Evolutionary conservation across 2,888 invertebrate species (phyloP), one percentile per base, ranked within the genome.

Genomic region (Hedya salicella): DNA sequence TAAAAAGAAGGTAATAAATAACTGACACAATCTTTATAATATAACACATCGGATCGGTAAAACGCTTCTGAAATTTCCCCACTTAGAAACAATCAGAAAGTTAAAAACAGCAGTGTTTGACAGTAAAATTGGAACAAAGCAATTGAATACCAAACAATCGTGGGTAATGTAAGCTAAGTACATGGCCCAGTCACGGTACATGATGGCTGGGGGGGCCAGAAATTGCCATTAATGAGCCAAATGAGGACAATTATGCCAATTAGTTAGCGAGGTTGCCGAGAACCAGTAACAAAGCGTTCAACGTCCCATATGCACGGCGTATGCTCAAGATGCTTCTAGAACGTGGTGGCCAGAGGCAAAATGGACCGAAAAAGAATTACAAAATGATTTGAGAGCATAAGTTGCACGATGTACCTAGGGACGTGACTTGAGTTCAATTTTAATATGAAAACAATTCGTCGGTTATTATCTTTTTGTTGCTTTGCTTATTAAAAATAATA

Each of bases 171-270:
- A 36, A 2, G 36, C 36, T 36, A 36, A 36, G 36, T 36, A 36
- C 36, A 36, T 9, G 36, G 36, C 11, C 0, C 6, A 4, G 25
- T 25, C n/a, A 36, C 36, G 9, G 36, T 32, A 9, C 32, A 5
- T 9, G 36, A 36, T 36, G 11, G 36, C 36, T 9, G 9, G 9
- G 36, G 36, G 36, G 36, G 2, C 9, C 36, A 11, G 50, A 50
- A 32, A 32, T 32, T 50, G 50, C 50, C 50, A 16, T 16, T 50
- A 50, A 50, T 50, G 50, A 50, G 50, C 32, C 11, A 17, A 50
- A 50, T 32, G 32, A 25, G 50, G 32, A 50, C 50, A 50, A 50
- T 50, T 50, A 50, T 50, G 32, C 32, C 32, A 50, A 50, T 50
- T 50, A 50, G 30, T 11, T 25, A 9, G 9, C 50, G 32, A 17